Conservation (phyloP, 2,113 vertebrate genomes). For the Zeus faber region DNA sequence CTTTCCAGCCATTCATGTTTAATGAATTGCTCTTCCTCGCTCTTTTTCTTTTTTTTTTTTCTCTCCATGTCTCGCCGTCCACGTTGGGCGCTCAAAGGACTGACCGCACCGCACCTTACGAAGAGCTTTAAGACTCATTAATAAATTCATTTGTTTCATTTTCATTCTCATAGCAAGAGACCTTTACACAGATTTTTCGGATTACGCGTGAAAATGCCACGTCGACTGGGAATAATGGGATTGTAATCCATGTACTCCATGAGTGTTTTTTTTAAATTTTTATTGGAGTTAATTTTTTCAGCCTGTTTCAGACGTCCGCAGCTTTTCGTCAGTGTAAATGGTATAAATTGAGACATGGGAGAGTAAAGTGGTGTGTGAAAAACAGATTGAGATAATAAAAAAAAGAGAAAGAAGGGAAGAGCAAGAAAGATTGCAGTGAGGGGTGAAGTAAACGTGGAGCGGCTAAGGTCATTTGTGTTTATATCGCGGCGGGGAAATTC, state of each 20-base stretch:
- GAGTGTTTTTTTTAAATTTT: no score
- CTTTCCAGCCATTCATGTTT: conserved; percentile 72
- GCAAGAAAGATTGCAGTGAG: conserved; percentile 28
- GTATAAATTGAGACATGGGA: no score
- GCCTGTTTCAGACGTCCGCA: no score
- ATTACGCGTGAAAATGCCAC: conserved; percentile 21
- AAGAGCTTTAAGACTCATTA: not conserved
- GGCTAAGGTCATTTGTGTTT: conserved; percentile 62
- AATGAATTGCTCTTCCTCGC: conserved; percentile 63
- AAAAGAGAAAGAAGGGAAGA: conserved; percentile 1
- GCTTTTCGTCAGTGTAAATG: no score
- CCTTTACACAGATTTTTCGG: conserved; percentile 37
- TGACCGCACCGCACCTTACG: not conserved
- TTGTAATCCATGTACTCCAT: no score
- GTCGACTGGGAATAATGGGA: conserved; percentile 6
- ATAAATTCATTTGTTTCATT: no score
- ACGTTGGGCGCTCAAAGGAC: not conserved
- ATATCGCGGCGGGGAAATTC: conserved; percentile 62
- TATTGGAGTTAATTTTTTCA: no score
- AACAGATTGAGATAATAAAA: no score
- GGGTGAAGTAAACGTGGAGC: conserved; percentile 42
- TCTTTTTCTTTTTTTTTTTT: conserved; percentile 43
- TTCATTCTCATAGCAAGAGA: conserved; percentile 23
- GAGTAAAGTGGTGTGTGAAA: no score
- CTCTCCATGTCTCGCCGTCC: not conserved